These are phyloP conservation scores for Pluvianellus socialis DNA, from an alignment of 2,113 vertebrate species.

Conservation along the genomic window DNA sequence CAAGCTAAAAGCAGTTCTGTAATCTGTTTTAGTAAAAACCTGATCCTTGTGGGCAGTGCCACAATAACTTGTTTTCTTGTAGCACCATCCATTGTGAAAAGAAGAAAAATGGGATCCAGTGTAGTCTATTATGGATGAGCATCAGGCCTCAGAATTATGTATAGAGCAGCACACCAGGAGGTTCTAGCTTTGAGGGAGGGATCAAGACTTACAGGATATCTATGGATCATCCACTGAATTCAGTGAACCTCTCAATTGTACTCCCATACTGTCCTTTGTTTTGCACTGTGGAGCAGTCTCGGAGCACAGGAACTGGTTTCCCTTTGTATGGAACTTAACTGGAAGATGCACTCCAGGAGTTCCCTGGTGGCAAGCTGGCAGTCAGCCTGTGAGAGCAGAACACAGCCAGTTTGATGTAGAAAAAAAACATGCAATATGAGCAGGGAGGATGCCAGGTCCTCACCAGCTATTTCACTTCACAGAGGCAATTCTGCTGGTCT, in stretches of 20 bases:
- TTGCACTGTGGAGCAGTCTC: not conserved
- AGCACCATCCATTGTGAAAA: not conserved
- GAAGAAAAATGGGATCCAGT: not conserved
- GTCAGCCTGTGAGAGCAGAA: not conserved
- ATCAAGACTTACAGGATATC: not conserved
- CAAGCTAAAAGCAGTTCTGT: not conserved
- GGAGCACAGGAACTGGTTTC: not conserved
- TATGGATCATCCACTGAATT: not conserved
- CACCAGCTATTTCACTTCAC: not conserved
- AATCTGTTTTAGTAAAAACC: not conserved
- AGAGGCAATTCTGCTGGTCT: not conserved
- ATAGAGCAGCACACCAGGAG: not conserved
- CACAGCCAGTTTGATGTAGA: not conserved
- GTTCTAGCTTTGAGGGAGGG: not conserved
- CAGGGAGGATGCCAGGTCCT: not conserved
- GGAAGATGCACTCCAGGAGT: not conserved
- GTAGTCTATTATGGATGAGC: not conserved
- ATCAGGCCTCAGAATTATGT: not conserved
- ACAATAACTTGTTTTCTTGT: not conserved
- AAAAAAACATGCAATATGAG: rapidly evolving
- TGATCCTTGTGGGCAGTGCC: not conserved
- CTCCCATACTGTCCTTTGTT: not conserved
- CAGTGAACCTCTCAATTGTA: not conserved
- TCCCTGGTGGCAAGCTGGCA: not conserved
- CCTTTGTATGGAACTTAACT: not conserved